A percentile compares a stretch with the other conserved stretches of the same genome.
These are phyloP conservation scores for Stichopus horrens DNA, from an alignment of 53 echinoderm and acorn worm species.

Conservation along the genomic window DNA sequence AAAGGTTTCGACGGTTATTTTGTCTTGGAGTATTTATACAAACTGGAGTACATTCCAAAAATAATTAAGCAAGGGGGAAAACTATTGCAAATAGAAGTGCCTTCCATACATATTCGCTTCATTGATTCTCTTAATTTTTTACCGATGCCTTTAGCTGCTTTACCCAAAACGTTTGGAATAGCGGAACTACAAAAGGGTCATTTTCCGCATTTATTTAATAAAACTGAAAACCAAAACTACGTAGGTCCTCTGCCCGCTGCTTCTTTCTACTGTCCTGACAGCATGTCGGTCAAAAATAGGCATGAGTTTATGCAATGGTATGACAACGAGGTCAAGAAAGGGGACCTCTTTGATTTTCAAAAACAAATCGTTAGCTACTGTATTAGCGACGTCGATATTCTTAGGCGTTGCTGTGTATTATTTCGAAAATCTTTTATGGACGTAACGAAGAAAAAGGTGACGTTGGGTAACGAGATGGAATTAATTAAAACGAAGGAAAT, in stretches of 20 bases:
- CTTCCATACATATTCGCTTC: slow-evolving; percentile 22
- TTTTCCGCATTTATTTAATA: slow-evolving; percentile 51
- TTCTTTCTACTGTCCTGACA: slow-evolving; percentile 29
- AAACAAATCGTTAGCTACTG: slow-evolving; percentile 51
- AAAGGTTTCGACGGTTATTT: slow-evolving; percentile 48
- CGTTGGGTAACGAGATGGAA: no score
- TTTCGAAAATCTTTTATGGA: slow-evolving; percentile 47
- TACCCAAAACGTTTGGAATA: slow-evolving; percentile 52
- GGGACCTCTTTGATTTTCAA: slow-evolving; percentile 45
- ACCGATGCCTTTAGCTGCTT: slow-evolving; percentile 43
- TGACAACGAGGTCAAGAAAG: slow-evolving; percentile 8
- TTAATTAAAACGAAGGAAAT: neutral
- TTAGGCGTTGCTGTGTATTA: slow-evolving; percentile 43
- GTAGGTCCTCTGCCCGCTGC: slow-evolving; percentile 42
- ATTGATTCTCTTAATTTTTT: slow-evolving; percentile 50
- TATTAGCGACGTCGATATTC: slow-evolving; percentile 55
- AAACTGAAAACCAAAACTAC: slow-evolving; percentile 20
- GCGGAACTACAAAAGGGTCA: slow-evolving; percentile 46
- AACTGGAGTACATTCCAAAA: slow-evolving; percentile 29
- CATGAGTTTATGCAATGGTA: slow-evolving; percentile 45
- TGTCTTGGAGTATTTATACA: slow-evolving; percentile 15
- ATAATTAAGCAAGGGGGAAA: slow-evolving; percentile 26
- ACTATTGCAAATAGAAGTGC: slow-evolving; percentile 36
- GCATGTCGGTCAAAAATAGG: slow-evolving; percentile 29
- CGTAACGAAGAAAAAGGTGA: neutral